These are phyloP conservation scores for Tridacna gigas DNA, from an alignment of 2,888 invertebrate genomes.

Conservation along the genomic window DNA sequence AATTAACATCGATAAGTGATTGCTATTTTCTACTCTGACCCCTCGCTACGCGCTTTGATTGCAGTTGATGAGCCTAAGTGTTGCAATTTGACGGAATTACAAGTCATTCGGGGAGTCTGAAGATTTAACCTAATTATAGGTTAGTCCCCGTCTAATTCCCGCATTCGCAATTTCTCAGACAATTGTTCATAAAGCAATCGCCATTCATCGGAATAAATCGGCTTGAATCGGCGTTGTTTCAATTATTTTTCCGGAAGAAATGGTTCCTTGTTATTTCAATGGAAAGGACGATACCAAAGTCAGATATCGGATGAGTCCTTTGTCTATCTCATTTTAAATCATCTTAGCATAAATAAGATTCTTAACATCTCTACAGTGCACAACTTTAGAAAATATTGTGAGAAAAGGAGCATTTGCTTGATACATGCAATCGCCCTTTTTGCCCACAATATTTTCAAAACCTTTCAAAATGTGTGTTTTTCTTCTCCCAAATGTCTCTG, in stretches of 20 bases:
- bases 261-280: background rate
- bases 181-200: constrained; percentile 52
- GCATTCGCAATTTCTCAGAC: constrained; percentile 48
- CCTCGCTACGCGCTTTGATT: constrained; percentile 42
- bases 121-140: constrained; percentile 26
- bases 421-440: too few species aligned
- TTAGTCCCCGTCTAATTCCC: constrained; percentile 27
- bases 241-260: constrained; percentile 19
- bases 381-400: too few species aligned
- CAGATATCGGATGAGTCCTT: too few species aligned
- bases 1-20: constrained; percentile 30
- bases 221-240: constrained; percentile 10
- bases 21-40: constrained; percentile 36
- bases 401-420: too few species aligned
- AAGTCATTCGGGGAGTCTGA: constrained; percentile 43
- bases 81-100: constrained; percentile 57
- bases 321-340: too few species aligned
- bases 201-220: constrained; percentile 38
- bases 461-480: too few species aligned
- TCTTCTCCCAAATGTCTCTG: too few species aligned
- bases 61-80: constrained; percentile 49
- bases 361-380: too few species aligned
- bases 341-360: too few species aligned
- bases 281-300: too few species aligned
- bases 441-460: too few species aligned